Base-by-base conservation (phyloP, 2,113 vertebrate species). In the Azemiops feae region DNA sequence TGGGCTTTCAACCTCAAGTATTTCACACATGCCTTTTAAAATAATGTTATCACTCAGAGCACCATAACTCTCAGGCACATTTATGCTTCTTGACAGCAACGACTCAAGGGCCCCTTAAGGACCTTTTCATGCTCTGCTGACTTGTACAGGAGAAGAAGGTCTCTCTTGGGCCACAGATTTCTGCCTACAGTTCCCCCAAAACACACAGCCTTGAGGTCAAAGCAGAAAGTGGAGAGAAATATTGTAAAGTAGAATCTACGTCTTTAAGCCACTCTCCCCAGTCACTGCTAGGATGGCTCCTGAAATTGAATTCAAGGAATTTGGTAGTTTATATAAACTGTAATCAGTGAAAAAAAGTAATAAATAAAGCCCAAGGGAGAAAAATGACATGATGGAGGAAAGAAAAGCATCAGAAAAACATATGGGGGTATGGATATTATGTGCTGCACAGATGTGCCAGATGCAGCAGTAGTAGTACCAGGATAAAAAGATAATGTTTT, bases 1-100 rank as follows among this genome's bases (percentile, higher is more conserved):
- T 95, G 4, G 10, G 25, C 53, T 95, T 96, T 95, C 90, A 93
- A 64, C 0, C 54, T 94, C 93, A 91, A 89, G 10, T 93, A 93
- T 85, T 92, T 89, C 52, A 58, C 53, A 89, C 87, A 85, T 90
- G 43, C 69, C 69, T 90, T 58, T 90, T 88, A 60, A 89, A 58
- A 90, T 89, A 39, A 58, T 85, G 50, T 90, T 74, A 86, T 89
- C 69, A 85, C 74, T 89, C 69, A 58, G 30, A 58, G 85, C 30
- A 85, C 58, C 45, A 85, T 89, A 47, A 58, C 88, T 89, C 39
- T 85, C 8, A 43, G 45, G 11, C 27, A 34, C 20, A 57, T 89
- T 85, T 64, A 50, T 12, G 45, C 50, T 64, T 87, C 55, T 92
- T 64, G 43, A 34, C 91, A 85, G 64, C 53, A 85, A 85, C 34